Base-by-base conservation (phyloP, 2,888 invertebrate genomes). In the Fissipunctia ypsillon region DNA sequence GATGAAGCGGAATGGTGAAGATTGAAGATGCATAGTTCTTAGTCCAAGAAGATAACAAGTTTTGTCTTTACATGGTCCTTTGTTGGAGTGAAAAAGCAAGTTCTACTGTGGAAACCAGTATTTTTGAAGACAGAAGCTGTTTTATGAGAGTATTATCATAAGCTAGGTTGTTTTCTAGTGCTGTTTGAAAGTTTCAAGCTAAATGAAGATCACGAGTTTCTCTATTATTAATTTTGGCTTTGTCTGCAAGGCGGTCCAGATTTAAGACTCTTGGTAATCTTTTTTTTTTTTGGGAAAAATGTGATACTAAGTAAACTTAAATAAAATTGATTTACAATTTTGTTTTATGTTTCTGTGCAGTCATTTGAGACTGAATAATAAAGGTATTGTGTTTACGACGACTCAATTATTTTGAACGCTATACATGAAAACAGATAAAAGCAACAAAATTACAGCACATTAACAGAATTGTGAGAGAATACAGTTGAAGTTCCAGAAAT, bases 401-500 rank as follows among this genome's bases (percentile, higher is more conserved):
- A 22, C 14, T 64, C 19, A 31, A 12, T 64, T 25, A 0, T 19
- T 43, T 69, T 38, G 12, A 45, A 66, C n/a, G n/a, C 5, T 52
- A 3, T 31, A 10, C 4, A 41, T 38, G 5, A 22, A 25, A 38
- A 25, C 25, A 25, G 7, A n/a, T 16, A 3, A 67, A 76, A 67
- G 69, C 78, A 54, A 14, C 12, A 61, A 70, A 31, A 48, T 14
- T 28, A 35, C n/a, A 61, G 76, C 41, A 28, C 1, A 12, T 10
- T 16, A n/a, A 38, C 19, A 77, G 31, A 57, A 80, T 25, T 0
- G 48, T 28, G 35, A 56, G 12, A 41, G 43, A 31, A 28, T 25
- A 25, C 10, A 68, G 54, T 19, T 59, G 56, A 69, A 66, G 63
- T 79, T 45, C 63, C 61, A 56, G 68, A 69, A 61, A 71, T 59